phyloP scores from a whole-genome alignment of 2,113 vertebrate genomes.

The Myrmecophaga tridactyla region DNA sequence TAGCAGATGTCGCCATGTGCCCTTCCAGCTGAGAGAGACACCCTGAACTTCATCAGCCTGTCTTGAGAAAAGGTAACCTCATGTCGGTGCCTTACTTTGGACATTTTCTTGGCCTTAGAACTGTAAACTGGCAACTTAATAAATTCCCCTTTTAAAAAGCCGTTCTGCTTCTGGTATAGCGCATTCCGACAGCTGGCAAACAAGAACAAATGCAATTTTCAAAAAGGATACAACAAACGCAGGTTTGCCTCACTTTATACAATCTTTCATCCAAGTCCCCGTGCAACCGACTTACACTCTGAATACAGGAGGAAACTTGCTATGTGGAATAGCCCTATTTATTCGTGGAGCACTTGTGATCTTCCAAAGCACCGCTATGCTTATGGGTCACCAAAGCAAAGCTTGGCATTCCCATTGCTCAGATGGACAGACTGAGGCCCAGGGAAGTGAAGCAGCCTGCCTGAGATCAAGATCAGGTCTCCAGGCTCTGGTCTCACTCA shows the following conservation, averaged over 20 bases:
- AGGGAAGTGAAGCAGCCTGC: neutral
- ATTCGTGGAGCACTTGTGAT: neutral
- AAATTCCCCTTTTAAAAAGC: too few relatives aligned
- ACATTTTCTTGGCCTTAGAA: too few relatives aligned
- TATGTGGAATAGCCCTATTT: neutral
- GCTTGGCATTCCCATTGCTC: neutral
- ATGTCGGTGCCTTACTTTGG: too few relatives aligned
- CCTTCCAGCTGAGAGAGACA: too few relatives aligned
- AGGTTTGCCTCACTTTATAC: neutral
- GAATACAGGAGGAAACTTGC: neutral
- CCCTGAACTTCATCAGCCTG: too few relatives aligned
- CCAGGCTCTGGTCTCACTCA: neutral
- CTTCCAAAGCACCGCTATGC: neutral
- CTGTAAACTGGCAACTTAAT: too few relatives aligned
- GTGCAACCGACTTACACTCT: neutral
- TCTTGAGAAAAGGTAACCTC: too few relatives aligned
- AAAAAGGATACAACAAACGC: neutral
- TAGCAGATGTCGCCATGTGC: too few relatives aligned
- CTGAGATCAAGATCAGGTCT: neutral
- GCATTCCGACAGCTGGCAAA: too few relatives aligned
- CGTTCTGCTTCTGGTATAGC: too few relatives aligned
- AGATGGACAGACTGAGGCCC: neutral
- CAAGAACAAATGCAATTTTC: neutral
- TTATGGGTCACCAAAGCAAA: neutral
- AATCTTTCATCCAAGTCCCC: neutral